phyloP scores from a whole-genome alignment of 2,888 invertebrate species.

The Hydraecia micacea region DNA sequence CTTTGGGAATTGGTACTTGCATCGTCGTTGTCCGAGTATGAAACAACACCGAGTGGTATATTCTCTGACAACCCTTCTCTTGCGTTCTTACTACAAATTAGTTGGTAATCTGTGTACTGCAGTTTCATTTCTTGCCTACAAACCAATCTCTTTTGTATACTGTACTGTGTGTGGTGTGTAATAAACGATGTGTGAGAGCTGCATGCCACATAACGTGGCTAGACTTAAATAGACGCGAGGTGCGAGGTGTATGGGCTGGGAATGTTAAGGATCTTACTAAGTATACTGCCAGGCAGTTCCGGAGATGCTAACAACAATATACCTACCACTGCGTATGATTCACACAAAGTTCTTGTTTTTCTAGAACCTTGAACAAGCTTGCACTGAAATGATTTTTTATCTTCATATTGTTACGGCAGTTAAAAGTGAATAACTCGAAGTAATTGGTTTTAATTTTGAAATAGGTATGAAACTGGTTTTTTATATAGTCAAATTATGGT shows the following conservation, averaged over 20 bases:
- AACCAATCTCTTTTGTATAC: background rate
- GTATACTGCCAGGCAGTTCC: background rate
- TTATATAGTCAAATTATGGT: constrained; percentile 29
- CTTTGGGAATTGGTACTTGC: too few relatives aligned
- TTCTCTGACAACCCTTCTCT: too few relatives aligned
- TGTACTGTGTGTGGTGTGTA: constrained; percentile 13
- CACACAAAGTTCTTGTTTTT: background rate
- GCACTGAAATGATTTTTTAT: background rate
- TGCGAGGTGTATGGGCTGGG: background rate
- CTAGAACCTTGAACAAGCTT: background rate
- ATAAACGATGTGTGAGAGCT: constrained; percentile 43
- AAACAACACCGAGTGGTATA: too few relatives aligned
- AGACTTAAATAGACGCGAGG: background rate
- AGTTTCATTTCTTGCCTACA: background rate
- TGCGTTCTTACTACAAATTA: too few relatives aligned
- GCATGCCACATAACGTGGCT: constrained; percentile 3
- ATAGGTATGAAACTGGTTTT: constrained; percentile 1
- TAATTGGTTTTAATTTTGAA: constrained; percentile 15
- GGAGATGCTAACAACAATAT: background rate
- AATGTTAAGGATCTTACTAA: background rate
- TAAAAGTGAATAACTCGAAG: background rate
- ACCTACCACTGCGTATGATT: background rate
- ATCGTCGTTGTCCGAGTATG: too few relatives aligned
- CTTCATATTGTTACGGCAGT: background rate
- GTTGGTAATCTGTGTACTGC: background rate